phyloP scores from a whole-genome alignment of 2,888 invertebrate species.

The Conchocele bisecta region DNA sequence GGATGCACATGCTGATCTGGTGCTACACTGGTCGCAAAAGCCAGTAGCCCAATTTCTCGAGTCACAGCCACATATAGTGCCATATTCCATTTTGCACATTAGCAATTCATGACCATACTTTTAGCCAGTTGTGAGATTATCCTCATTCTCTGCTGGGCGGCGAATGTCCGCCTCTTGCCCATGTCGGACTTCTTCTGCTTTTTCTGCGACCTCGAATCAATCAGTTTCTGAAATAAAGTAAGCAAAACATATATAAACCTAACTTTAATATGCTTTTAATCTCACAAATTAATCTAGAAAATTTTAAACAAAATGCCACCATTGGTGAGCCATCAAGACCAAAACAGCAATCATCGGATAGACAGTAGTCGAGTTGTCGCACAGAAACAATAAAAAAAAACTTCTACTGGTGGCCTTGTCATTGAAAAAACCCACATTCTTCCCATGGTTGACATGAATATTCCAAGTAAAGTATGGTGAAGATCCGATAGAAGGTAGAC shows the following conservation, averaged over 20 bases:
- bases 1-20: too few species aligned
- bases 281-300: neutral
- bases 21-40: too few species aligned
- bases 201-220: constrained; percentile 88
- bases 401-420: neutral
- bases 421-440: neutral
- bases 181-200: constrained; percentile 93
- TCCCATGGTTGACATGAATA: too few species aligned
- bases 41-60: too few species aligned
- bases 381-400: too few species aligned
- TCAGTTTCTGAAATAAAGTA: constrained; percentile 86
- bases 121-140: constrained; percentile 94
- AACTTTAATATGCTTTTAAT: neutral
- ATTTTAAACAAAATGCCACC: neutral
- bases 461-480: too few species aligned
- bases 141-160: constrained; percentile 97
- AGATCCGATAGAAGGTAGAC: too few species aligned
- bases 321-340: neutral
- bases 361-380: too few species aligned
- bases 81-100: too few species aligned
- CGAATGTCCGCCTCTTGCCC: constrained; percentile 94
- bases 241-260: neutral
- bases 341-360: neutral
- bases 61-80: too few species aligned
- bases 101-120: too few species aligned